Base-by-base conservation (phyloP, 2,113 vertebrate genomes). In the Vicugna pacos region DNA sequence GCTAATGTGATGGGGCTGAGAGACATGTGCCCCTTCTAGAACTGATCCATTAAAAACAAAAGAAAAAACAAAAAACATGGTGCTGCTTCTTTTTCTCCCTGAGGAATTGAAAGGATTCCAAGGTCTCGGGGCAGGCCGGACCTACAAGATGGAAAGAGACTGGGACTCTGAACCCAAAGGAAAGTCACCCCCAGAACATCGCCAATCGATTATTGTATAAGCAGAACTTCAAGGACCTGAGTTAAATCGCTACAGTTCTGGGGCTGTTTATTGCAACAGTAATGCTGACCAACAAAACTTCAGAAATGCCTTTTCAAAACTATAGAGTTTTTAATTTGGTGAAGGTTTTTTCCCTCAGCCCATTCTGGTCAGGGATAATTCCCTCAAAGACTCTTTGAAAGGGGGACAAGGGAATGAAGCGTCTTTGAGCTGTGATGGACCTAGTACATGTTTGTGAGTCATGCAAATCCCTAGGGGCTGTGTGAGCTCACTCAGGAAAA, bases 231-330 rank as follows among this genome's bases (percentile, higher is more conserved):
- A 73, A 5, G 15, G 2, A 32, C 12, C 26, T 69, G 24, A 28
- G 8, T 64, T 81, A 77, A 94, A 81, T 24, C 5, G 64, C 15
- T 65, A 65, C 52, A 46, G 60, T 89, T 50, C 46, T 77, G 26
- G 35, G 4, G n/a, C 4, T 52, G 2, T 69, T 91, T 12, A 76
- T 91, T 48, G 65, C 12, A 91, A 19, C 0, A 30, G 15, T 69
- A 75, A 8, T 50, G 35, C 38, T 77, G 26, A 72, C 32, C 54
- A 81, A 54, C 8, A 38, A 65, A 81, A 48, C 52, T 91, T 88
- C 80, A 86, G 28, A 95, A 52, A n/a, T 88, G 12, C 12, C 69
- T 92, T 96, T 76, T 86, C 30, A 60, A 84, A 83, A 20, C 22
- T 52, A 64, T 50, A 12, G 1, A n/a, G 1, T 60, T 95, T 90